Percentiles rank a stretch among this genome's conserved stretches.
Conservation (phyloP, 2,797 vertebrate species). For the Psittacula echo region DNA sequence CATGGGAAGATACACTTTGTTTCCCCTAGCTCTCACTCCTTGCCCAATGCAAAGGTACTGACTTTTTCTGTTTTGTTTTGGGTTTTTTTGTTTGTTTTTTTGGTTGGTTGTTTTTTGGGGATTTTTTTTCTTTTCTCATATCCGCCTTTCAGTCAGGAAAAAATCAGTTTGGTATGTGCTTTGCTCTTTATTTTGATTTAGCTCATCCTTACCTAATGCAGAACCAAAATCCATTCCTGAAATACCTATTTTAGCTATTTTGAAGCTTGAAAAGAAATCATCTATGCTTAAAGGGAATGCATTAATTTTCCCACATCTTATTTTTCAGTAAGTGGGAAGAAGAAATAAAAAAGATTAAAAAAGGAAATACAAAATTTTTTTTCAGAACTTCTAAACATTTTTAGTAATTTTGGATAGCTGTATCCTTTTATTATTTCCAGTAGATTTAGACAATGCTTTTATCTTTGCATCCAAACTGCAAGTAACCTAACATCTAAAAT, state of each 20-base stretch:
- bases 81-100: not conserved
- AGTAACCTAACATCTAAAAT: not conserved
- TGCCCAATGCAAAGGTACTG: not conserved
- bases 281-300: not conserved
- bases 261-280: not conserved
- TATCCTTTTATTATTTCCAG: not conserved
- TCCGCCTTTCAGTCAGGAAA: not conserved
- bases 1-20: not conserved
- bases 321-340: not conserved
- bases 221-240: not conserved
- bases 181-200: not conserved
- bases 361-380: accelerated
- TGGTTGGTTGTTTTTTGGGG: not conserved
- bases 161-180: not conserved
- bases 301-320: not conserved
- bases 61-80: not conserved
- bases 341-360: not conserved
- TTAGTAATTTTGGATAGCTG: not conserved
- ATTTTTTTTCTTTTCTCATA: not conserved
- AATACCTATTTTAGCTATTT: not conserved
- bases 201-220: not conserved
- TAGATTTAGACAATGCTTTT: not conserved
- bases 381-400: not conserved
- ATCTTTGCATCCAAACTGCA: not conserved
- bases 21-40: not conserved